Evolutionary conservation across 1,140 invertebrate species (phyloP), one percentile per base, ranked within the genome.

Genomic region (Drosophila erecta): DNA sequence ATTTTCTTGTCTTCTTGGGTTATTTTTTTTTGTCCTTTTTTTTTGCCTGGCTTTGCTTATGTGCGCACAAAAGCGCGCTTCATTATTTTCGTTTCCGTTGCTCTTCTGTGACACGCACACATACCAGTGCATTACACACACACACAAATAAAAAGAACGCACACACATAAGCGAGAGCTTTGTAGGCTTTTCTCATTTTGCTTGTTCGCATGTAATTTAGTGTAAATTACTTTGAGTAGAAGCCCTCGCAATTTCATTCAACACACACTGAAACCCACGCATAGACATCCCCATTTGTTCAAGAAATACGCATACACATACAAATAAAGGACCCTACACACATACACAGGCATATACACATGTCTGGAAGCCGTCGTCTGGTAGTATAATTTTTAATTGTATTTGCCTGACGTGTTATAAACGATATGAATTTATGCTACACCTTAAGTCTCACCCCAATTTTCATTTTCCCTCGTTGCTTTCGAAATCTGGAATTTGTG

Each of bases 171-270:
- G 50, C 22, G 33, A 65, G 44, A 67, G 44, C 67, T 76, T 81
- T 77, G 79, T 70, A 77, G 56, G 57, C 57, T 55, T 72, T 77
- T 65, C 76, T 70, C 67, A 70, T 70, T 70, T 69, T 41, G 56
- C 79, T 81, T 81, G 79, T 81, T 76, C 74, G 79, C 80, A 81
- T 78, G 79, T 83, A 83, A 83, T 83, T 83, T 83, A 83, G 75
- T 83, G 79, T 83, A 83, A 83, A 83, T 83, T 83, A 83, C 80
- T 83, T 83, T 83, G 75, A 80, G 65, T 70, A 70, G 61, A 81
- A 83, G 55, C 73, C 79, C 58, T 51, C 54, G 40, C 77, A 77
- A 67, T 77, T 69, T 74, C 53, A 72, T 58, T 27, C 66, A 47
- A 15, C 20, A 47, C 41, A 44, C 41, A 47, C 49, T 40, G 24